Conservation (phyloP, 2,888 invertebrate species). For the Mesochorus sp. region DNA sequence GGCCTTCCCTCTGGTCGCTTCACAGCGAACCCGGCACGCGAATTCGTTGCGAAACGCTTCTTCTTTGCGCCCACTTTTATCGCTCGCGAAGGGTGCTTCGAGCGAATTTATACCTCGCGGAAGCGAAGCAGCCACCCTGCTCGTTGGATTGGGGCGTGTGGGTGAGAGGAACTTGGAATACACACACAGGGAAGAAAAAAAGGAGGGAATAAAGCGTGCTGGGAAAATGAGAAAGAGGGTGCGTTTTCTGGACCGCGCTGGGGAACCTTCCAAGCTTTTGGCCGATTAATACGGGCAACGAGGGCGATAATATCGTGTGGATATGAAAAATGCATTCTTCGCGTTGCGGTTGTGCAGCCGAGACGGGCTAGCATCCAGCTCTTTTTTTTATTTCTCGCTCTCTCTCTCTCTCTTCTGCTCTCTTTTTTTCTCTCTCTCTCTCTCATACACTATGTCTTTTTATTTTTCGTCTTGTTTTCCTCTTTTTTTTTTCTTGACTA, state of each 20-base stretch:
- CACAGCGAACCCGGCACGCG: background rate
- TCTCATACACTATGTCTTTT: background rate
- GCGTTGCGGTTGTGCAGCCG: slow-evolving; percentile 62
- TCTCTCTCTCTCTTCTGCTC: slow-evolving; percentile 1
- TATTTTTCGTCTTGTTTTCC: slow-evolving; percentile 23
- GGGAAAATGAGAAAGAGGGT: slow-evolving; percentile 16
- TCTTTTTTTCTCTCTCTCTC: no score
- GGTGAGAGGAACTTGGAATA: slow-evolving; percentile 16
- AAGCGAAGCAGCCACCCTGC: slow-evolving; percentile 33
- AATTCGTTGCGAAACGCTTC: slow-evolving; percentile 37
- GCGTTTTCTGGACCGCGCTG: slow-evolving; percentile 3
- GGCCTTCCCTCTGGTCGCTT: slow-evolving; percentile 6
- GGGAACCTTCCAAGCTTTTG: slow-evolving; percentile 52
- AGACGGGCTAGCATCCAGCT: slow-evolving; percentile 45
- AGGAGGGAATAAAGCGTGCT: slow-evolving; percentile 16
- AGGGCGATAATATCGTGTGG: slow-evolving; percentile 72
- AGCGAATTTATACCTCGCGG: slow-evolving; percentile 54
- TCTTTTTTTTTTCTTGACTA: slow-evolving; percentile 13
- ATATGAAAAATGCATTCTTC: slow-evolving; percentile 76
- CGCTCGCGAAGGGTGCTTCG: slow-evolving; percentile 48
- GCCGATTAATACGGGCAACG: slow-evolving; percentile 72
- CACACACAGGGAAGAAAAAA: slow-evolving; percentile 10
- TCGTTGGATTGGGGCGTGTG: background rate
- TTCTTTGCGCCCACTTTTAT: slow-evolving; percentile 50
- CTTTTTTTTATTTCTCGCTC: background rate